Conservation (phyloP, 2,113 vertebrate genomes). For the Eulacestoma nigropectus region DNA sequence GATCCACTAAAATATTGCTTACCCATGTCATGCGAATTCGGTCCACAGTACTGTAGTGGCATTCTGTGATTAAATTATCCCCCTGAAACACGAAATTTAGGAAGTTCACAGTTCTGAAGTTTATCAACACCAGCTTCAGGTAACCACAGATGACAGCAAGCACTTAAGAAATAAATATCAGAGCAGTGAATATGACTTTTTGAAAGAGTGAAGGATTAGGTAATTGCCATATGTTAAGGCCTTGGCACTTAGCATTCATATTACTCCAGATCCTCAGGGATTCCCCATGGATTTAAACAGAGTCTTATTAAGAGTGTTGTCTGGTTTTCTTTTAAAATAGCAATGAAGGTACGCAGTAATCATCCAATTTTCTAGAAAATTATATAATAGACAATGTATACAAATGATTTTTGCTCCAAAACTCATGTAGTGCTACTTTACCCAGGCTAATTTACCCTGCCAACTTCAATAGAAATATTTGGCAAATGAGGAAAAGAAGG, state of each 20-base stretch:
- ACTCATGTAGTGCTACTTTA: background rate
- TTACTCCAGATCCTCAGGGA: background rate
- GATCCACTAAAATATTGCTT: constrained; percentile 52
- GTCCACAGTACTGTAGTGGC: constrained; percentile 81
- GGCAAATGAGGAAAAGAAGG: constrained; percentile 17
- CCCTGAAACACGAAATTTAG: constrained; percentile 73
- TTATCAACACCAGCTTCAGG: background rate
- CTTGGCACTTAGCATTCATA: background rate
- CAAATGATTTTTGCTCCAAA: background rate
- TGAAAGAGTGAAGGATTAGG: background rate
- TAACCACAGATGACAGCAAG: background rate
- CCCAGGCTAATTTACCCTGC: background rate
- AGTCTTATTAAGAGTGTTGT: background rate
- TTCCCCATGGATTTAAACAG: background rate
- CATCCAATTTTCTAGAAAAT: background rate
- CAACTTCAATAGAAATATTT: background rate
- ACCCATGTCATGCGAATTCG: constrained; percentile 86
- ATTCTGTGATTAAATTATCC: constrained; percentile 86
- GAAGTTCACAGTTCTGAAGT: background rate
- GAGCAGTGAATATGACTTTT: background rate
- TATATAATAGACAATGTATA: background rate
- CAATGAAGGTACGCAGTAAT: background rate
- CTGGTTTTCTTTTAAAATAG: background rate
- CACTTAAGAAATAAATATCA: background rate
- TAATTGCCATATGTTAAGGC: background rate